A percentile compares a stretch with the other conserved stretches of the same genome.
Conservation (phyloP, 2,888 invertebrate species). For the Dicyrtomina minuta region DNA sequence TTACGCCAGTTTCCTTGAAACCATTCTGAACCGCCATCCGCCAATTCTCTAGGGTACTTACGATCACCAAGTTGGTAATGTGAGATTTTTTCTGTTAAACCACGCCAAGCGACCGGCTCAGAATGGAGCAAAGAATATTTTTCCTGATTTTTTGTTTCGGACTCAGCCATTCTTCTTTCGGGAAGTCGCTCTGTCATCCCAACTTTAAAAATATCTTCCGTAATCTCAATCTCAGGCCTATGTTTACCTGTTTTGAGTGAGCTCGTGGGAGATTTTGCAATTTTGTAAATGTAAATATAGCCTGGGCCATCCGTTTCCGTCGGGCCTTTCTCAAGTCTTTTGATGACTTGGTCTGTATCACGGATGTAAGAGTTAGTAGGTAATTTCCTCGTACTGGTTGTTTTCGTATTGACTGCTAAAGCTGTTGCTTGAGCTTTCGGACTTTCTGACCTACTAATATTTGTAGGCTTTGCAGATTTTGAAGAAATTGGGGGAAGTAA, state of each 20-base stretch:
- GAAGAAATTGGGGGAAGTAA: no score
- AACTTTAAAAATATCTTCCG: conserved; percentile 31
- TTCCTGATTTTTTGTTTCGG: conserved; percentile 31
- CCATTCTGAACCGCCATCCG: conserved; percentile 39
- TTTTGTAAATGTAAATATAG: conserved; percentile 28
- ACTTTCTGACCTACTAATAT: no score
- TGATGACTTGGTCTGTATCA: no score
- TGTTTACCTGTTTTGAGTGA: no score
- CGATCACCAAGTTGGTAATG: conserved; percentile 29
- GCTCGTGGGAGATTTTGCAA: neutral
- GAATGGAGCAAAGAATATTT: conserved; percentile 8
- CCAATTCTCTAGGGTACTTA: conserved; percentile 1
- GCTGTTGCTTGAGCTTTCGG: no score
- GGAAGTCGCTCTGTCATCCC: conserved; percentile 31
- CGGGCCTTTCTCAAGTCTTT: no score
- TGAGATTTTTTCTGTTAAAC: conserved; percentile 34
- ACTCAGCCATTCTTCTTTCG: conserved; percentile 26
- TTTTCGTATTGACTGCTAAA: no score
- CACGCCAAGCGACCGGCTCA: conserved; percentile 26
- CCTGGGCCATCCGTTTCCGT: conserved; percentile 17
- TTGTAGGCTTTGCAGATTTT: no score
- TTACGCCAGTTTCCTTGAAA: conserved; percentile 24
- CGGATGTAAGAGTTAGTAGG: no score
- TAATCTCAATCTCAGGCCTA: neutral
- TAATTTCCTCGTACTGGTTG: no score